Evolutionary conservation across 1,140 invertebrate species (phyloP), one percentile per base, ranked within the genome.

Genomic region (Hetaerina americana): DNA sequence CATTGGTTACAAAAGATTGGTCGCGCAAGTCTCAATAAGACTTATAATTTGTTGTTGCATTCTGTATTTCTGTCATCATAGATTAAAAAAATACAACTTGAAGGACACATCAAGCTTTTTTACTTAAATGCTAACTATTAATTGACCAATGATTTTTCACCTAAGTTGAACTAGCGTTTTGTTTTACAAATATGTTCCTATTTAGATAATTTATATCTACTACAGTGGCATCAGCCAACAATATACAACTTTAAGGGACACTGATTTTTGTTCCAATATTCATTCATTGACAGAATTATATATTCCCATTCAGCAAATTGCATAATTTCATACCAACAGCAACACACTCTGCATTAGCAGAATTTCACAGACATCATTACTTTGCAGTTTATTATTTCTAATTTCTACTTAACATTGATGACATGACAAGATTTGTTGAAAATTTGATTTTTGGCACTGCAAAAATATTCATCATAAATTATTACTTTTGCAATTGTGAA

Each of bases 1-100:
- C 22, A 57, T 57, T 57, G 40, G 40, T 57, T 57, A 57, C 40
- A 57, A 57, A 57, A 57, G 22, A 57, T 57, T 57, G 40, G 40
- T 57, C 40, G 40, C 22, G 22, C 15, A 57, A 57, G 40, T 57
- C 40, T 57, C 40, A 12, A 18, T 57, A 12, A 57, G 40, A 57
- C 40, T 57, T 57, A n/a, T 57, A 57, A 57, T 57, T 57, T 57
- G 40, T 57, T 5, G 10, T 57, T 18, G 40, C 40, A 12, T 57
- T 57, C 22, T 12, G 40, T 57, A 57, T 57, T 57, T 57, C 40
- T 57, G 40, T 57, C 15, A 18, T 57, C 40, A 57, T 57, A 57
- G 40, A 57, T 57, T 57, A 57, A 57, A 57, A 57, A 57, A 57
- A 57, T 57, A 57, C 40, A 57, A 57, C 40, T 57, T 57, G 40